Base-by-base conservation (phyloP, 2,888 invertebrate species). In the Synanthedon formicaeformis region DNA sequence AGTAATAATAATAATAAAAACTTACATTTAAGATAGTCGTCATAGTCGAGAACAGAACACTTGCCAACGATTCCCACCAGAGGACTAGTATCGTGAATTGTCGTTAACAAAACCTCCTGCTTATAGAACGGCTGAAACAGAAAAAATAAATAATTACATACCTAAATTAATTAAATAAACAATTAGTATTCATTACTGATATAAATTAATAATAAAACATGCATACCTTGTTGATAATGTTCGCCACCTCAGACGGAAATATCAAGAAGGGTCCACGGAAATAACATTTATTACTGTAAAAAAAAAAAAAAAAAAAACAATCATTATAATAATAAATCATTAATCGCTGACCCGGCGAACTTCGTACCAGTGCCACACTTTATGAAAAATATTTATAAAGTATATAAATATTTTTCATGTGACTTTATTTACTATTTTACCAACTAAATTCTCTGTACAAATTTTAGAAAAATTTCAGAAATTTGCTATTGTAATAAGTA, bases 181-280 rank as follows among this genome's bases (percentile, higher is more conserved):
- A 16, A 16, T 23, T 23, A 18, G 18, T 23, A 4, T 23, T 23
- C 27, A 27, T 8, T 8, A 27, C 27, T 8, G 6, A 41, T 41
- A 41, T 13, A 41, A 41, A 41, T 41, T 12, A 13, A 41, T 12
- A 6, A 41, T 41, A 41, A 12, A 4, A 41, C 11, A 41, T 41
- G 13, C 41, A 13, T 69, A 88, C 88, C 81, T 91, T 91, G 54
- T 90, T 92, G 10, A 93, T 91, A 4, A 93, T 89, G 67, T 95
- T 94, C 11, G 94, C 92, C 12, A 97, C 93, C 78, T 98, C 98
- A 1, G 91, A 89, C 0, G 98, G 96, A 51, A 94, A 91, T 53
- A 98, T 91, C 61, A 98, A 91, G 93, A 96, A 96, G 0, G 98
- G 96, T 0, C 99, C 99, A 57, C 95, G 95, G 85, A 99, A 96